These are phyloP conservation scores for Pachymerium ferrugineum DNA, from an alignment of 2,888 invertebrate genomes.

Conservation along the genomic window DNA sequence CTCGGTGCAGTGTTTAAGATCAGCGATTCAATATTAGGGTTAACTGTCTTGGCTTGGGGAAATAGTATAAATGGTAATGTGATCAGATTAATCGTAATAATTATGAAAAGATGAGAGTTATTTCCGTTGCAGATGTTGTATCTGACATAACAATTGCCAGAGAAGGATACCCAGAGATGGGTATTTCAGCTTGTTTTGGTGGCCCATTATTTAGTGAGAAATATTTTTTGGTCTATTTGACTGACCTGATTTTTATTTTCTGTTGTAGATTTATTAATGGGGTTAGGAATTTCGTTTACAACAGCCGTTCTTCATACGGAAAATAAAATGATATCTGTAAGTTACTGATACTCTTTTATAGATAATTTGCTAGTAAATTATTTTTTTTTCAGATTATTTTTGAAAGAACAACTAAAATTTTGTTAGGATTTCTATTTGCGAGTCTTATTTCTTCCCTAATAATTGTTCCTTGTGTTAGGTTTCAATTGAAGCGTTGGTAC, in stretches of 20 bases:
- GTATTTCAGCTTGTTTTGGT: conserved; percentile 62
- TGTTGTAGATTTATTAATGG: conserved; percentile 46
- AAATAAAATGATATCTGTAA: not conserved
- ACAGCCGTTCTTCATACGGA: conserved; percentile 39
- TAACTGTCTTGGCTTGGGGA: conserved; percentile 62
- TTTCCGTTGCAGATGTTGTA: conserved; percentile 59
- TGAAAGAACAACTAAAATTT: conserved; percentile 49
- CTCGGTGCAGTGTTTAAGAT: conserved; percentile 57
- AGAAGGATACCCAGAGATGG: conserved; percentile 61
- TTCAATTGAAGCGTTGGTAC: conserved; percentile 50
- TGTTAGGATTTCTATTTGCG: conserved; percentile 50
- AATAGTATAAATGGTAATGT: conserved; percentile 53
- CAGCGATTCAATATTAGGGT: conserved; percentile 57
- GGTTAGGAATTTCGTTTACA: conserved; percentile 50
- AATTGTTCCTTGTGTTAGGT: conserved; percentile 50
- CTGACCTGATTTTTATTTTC: not conserved
- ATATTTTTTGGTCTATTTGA: not conserved
- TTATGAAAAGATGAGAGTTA: no score
- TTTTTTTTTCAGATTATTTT: conserved; percentile 44
- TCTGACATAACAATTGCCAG: conserved; percentile 58
- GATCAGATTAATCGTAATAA: conserved; percentile 35
- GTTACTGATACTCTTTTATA: not conserved
- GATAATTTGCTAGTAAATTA: not conserved
- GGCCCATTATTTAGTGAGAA: conserved; percentile 60
- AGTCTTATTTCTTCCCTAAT: conserved; percentile 50